Evolutionary conservation across 2,113 vertebrate genomes (phyloP).

Genomic region (Galeopterus variegatus): DNA sequence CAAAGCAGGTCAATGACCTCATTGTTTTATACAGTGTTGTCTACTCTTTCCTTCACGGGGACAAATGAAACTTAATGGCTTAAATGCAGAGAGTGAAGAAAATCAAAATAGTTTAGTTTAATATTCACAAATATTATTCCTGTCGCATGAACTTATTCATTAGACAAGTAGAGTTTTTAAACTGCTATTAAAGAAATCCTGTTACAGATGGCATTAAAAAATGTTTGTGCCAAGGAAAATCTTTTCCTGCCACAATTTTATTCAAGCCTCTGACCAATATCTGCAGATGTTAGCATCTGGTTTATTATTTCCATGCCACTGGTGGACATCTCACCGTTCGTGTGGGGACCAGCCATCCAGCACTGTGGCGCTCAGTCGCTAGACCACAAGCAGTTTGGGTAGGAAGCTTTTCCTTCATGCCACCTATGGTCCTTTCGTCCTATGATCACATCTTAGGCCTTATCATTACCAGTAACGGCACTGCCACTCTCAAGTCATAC

Average conservation of each 20-base stretch:
- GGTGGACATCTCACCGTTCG: background rate
- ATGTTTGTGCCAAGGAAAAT: background rate
- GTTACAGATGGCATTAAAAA: background rate
- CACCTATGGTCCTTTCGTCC: background rate
- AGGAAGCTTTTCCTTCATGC: background rate
- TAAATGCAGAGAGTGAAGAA: background rate
- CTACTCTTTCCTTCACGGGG: background rate
- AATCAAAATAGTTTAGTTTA: background rate
- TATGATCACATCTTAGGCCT: background rate
- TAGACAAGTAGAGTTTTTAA: background rate
- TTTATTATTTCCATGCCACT: background rate
- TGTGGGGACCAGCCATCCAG: background rate
- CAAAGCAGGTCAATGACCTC: background rate
- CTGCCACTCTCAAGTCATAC: too few species aligned
- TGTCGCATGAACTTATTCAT: background rate
- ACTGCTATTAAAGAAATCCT: background rate
- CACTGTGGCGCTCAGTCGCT: background rate
- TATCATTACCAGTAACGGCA: background rate
- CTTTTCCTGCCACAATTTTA: background rate
- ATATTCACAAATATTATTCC: background rate
- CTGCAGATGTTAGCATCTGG: background rate
- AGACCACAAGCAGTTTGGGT: too few species aligned
- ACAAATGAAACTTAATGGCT: background rate
- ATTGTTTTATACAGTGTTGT: background rate
- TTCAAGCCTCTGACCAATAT: background rate